Conservation (phyloP, 1,140 invertebrate genomes). For the Augochlora pura region DNA sequence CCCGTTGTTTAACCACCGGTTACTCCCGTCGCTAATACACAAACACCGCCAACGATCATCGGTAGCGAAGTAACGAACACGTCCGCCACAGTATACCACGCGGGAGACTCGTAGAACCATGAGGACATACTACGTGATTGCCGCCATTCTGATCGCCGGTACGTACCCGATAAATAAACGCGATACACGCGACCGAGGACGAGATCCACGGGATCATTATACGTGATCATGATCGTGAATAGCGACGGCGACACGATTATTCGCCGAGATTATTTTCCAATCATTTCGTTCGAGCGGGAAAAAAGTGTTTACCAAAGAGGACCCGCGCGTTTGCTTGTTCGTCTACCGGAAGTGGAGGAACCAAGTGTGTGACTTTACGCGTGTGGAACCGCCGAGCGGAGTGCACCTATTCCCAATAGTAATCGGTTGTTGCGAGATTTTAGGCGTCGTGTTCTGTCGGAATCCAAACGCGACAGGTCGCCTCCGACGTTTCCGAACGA, state of each 20-base stretch:
- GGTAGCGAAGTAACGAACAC: conserved; percentile 10
- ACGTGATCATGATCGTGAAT: too few relatives aligned
- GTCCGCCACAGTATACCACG: conserved; percentile 27
- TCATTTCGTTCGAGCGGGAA: too few relatives aligned
- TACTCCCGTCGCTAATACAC: not conserved
- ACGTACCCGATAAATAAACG: conserved; percentile 66
- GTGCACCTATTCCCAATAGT: not conserved
- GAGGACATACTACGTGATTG: conserved; percentile 77
- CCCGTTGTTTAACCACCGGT: conserved; percentile 35
- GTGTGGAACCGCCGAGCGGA: conserved; percentile 45
- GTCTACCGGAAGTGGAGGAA: conserved; percentile 48
- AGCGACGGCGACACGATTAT: conserved; percentile 5
- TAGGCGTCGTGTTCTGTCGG: too few relatives aligned
- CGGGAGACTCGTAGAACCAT: conserved; percentile 61
- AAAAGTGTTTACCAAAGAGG: not conserved
- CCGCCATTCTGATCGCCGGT: conserved; percentile 78
- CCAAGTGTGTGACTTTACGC: conserved; percentile 58
- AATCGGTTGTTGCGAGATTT: not conserved
- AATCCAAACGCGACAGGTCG: too few relatives aligned
- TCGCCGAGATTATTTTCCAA: not conserved
- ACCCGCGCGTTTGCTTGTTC: not conserved
- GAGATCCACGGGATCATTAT: too few relatives aligned
- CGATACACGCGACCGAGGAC: not conserved
- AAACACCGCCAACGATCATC: not conserved
- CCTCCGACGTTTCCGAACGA: too few relatives aligned